Conservation (phyloP, 2,888 invertebrate genomes). For the Drosophila parthenogenetica region DNA sequence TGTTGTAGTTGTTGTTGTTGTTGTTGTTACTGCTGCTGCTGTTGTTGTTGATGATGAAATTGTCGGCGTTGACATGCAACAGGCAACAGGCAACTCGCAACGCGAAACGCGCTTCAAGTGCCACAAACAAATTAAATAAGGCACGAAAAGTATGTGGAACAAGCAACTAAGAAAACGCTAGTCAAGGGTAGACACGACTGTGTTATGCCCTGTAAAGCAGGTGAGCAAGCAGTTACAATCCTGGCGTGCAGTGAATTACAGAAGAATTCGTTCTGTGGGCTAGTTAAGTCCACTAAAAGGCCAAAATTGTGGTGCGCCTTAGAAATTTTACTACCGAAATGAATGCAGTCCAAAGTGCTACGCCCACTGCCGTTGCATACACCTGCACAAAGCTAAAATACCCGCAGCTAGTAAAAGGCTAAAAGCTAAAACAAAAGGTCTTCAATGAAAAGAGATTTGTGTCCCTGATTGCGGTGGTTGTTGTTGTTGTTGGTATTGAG, state of each 20-base stretch:
- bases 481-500: constrained; percentile 43
- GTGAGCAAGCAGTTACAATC: too few relatives aligned
- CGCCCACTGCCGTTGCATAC: not conserved
- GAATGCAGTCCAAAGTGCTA: not conserved
- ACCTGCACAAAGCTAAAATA: constrained; percentile 1
- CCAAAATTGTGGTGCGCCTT: too few relatives aligned
- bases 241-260: too few relatives aligned
- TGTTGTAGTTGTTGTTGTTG: not conserved
- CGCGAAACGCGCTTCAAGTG: constrained; percentile 46
- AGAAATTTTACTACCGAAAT: too few relatives aligned
- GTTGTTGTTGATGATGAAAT: constrained; percentile 69
- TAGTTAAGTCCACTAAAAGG: too few relatives aligned
- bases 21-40: not conserved
- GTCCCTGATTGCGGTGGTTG: constrained; percentile 56
- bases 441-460: constrained; percentile 59
- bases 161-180: constrained; percentile 8
- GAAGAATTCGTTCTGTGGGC: too few relatives aligned
- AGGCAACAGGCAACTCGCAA: constrained; percentile 66
- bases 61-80: constrained; percentile 79
- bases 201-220: not conserved
- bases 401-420: constrained; percentile 6
- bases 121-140: constrained; percentile 75
- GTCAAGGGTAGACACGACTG: not conserved
- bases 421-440: constrained; percentile 62
- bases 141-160: constrained; percentile 53